Conservation (phyloP, 2,888 invertebrate genomes). For the Philhelius pedissequus region DNA sequence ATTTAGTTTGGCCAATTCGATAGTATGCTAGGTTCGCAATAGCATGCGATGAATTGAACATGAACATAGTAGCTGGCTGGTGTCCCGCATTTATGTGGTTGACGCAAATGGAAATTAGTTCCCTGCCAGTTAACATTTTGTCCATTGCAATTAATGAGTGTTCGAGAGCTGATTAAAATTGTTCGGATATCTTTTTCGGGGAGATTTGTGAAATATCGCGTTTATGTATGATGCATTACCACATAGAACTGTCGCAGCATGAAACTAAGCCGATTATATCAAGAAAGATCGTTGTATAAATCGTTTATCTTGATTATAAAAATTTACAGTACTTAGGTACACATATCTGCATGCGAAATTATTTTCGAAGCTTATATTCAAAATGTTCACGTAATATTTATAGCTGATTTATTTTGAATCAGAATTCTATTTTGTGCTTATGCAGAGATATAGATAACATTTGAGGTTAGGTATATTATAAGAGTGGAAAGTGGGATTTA, state of each 20-base stretch:
- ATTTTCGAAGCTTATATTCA: no score
- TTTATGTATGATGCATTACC: neutral
- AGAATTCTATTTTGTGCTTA: no score
- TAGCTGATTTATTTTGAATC: no score
- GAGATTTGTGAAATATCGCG: neutral
- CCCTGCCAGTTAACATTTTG: neutral
- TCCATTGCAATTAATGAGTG: neutral
- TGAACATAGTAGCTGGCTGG: no score
- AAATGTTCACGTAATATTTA: no score
- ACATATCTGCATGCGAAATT: no score
- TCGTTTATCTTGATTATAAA: neutral
- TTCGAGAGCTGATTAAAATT: neutral
- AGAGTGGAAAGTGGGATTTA: no score
- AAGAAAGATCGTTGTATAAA: neutral
- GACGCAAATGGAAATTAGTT: neutral
- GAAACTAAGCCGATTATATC: neutral
- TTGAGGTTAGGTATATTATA: no score
- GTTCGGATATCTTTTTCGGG: neutral
- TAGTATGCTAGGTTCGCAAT: no score
- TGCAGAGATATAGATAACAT: no score
- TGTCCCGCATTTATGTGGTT: neutral
- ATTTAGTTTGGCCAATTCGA: no score
- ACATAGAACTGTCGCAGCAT: neutral
- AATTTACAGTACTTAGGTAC: neutral
- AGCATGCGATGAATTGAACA: no score